These are phyloP conservation scores for Sussaba pulchella DNA, from an alignment of 2,888 invertebrate species.

Conservation along the genomic window DNA sequence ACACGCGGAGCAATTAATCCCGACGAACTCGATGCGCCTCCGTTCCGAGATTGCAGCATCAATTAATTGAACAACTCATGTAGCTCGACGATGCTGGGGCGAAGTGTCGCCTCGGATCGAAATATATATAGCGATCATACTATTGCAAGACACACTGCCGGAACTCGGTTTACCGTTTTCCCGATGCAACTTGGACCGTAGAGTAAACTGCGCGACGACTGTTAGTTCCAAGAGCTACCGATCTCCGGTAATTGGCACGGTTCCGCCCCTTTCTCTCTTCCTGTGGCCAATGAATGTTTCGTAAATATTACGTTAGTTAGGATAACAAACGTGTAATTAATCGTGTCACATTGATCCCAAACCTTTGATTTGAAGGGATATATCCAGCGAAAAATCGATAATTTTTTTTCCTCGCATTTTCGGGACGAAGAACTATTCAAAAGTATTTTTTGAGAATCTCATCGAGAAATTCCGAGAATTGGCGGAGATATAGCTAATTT, in stretches of 20 bases:
- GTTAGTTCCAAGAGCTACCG: constrained; percentile 13
- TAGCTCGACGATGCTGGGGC: constrained; percentile 8
- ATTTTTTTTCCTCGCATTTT: too few relatives aligned
- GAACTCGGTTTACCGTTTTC: not conserved
- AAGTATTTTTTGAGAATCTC: too few relatives aligned
- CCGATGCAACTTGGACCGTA: constrained; percentile 21
- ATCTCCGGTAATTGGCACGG: not conserved
- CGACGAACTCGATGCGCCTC: constrained; percentile 30
- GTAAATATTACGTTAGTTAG: not conserved
- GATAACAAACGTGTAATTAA: not conserved
- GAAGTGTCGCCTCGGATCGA: constrained; percentile 34
- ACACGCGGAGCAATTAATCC: constrained; percentile 26
- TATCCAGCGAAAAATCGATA: too few relatives aligned
- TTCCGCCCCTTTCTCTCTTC: not conserved
- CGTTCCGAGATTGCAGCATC: constrained; percentile 42
- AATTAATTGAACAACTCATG: constrained; percentile 36
- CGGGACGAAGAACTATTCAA: too few relatives aligned
- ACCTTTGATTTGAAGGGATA: constrained; percentile 41
- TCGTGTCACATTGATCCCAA: not conserved
- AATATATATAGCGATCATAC: constrained; percentile 40
- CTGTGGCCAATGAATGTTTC: not conserved
- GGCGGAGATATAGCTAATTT: too few relatives aligned
- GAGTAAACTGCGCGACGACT: constrained; percentile 4
- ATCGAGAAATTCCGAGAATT: too few relatives aligned
- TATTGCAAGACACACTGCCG: constrained; percentile 32